Conservation (phyloP, 35 echinoderm and acorn worm species). For the Apostichopus parvimensis region DNA sequence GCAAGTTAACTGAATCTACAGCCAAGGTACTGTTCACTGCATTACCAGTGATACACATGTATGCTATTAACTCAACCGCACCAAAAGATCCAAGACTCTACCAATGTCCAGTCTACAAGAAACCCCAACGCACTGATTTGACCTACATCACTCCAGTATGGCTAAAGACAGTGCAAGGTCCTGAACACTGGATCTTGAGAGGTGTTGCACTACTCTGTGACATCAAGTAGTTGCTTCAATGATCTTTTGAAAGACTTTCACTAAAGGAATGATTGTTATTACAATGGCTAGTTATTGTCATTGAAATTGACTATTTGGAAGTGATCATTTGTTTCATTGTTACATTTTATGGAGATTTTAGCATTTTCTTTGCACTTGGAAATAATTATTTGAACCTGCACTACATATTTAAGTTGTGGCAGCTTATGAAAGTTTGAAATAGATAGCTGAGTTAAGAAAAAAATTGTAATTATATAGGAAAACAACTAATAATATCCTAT, state of each 20-base stretch:
- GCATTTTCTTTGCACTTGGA: no score
- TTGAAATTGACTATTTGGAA: no score
- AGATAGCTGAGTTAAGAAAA: no score
- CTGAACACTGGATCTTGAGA: slow-evolving; percentile 96
- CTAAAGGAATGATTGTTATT: not conserved
- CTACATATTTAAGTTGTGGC: no score
- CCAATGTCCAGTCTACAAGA: slow-evolving; percentile 71
- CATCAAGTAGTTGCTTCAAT: slow-evolving; percentile 67
- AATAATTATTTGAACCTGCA: no score
- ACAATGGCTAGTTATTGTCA: not conserved
- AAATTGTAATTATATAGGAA: no score
- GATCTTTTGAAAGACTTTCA: not conserved
- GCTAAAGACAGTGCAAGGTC: slow-evolving; percentile 85
- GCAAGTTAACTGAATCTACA: slow-evolving; percentile 84
- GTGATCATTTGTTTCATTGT: no score
- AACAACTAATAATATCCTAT: no score
- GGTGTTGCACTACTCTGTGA: slow-evolving; percentile 96
- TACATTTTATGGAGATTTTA: no score
- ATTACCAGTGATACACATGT: slow-evolving; percentile 95
- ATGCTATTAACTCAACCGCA: slow-evolving; percentile 97
- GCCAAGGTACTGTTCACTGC: slow-evolving; percentile 90
- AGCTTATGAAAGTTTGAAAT: no score
- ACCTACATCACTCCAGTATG: slow-evolving; percentile 86
- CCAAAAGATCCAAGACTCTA: slow-evolving; percentile 84
- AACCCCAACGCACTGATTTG: slow-evolving; percentile 71